These are phyloP conservation scores for Drosophila nebulosa DNA, from an alignment of 1,140 invertebrate species.

Conservation along the genomic window DNA sequence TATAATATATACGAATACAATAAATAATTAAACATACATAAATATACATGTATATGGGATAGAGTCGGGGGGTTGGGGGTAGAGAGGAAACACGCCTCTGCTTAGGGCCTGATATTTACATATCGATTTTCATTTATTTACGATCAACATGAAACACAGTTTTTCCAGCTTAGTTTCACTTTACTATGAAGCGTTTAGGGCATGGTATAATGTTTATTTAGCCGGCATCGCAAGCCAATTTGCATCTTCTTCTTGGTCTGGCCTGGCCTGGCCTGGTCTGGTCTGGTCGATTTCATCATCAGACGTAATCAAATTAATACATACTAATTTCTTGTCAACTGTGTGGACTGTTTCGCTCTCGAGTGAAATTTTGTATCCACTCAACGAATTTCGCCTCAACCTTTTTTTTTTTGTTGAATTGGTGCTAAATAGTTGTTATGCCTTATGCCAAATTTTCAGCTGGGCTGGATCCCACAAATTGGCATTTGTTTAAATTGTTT, in stretches of 20 bases:
- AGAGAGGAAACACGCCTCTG: background rate
- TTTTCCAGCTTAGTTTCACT: conserved; percentile 71
- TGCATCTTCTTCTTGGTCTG: conserved; percentile 39
- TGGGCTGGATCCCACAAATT: background rate
- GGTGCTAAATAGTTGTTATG: conserved; percentile 25
- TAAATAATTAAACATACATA: conserved; percentile 16
- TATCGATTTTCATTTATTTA: conserved; percentile 30
- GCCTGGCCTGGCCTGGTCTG: background rate
- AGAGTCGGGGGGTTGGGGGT: too few species aligned
- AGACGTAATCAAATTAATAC: conserved; percentile 27
- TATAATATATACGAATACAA: conserved; percentile 8
- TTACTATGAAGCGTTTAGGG: background rate
- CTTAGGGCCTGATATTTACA: conserved; percentile 34
- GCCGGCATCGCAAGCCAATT: conserved; percentile 31
- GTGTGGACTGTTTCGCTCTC: conserved; percentile 5
- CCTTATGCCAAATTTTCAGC: background rate
- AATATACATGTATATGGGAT: background rate
- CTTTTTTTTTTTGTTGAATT: conserved; percentile 11
- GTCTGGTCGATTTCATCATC: conserved; percentile 29
- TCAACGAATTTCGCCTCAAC: conserved; percentile 44
- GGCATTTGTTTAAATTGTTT: background rate
- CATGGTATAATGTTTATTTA: conserved; percentile 6
- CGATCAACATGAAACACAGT: conserved; percentile 22
- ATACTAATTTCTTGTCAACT: conserved; percentile 30
- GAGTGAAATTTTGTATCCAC: conserved; percentile 32